phyloP scores from a whole-genome alignment of 2,797 vertebrate genomes.

The Buceros bicornis region DNA sequence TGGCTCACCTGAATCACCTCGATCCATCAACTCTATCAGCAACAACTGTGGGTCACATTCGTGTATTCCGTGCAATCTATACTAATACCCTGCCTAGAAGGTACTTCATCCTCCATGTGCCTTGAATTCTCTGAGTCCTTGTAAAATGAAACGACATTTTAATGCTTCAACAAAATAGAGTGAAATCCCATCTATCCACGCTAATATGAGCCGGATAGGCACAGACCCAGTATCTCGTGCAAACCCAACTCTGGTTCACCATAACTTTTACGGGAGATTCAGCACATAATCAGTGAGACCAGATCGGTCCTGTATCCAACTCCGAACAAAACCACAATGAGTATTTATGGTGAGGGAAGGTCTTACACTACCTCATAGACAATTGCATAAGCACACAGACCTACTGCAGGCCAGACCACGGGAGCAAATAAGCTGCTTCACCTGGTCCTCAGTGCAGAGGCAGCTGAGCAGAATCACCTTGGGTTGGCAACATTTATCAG shows the following conservation, averaged over 20 bases:
- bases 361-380: background rate
- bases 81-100: background rate
- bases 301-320: background rate
- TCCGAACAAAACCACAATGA: background rate
- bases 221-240: accelerated
- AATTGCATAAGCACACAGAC: accelerated
- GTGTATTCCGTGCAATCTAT: background rate
- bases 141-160: accelerated
- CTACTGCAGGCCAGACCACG: background rate
- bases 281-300: background rate
- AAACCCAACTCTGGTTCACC: background rate
- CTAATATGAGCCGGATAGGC: background rate
- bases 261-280: background rate
- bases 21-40: background rate
- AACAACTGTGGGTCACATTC: background rate
- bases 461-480: background rate
- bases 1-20: background rate
- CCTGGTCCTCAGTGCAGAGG: background rate
- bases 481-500: background rate
- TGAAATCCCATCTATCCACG: background rate
- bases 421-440: background rate
- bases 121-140: accelerated
- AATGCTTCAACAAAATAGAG: background rate
- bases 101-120: background rate
- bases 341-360: background rate